These are phyloP conservation scores for Drosophila picticornis DNA, from an alignment of 2,888 invertebrate genomes.

Conservation along the genomic window DNA sequence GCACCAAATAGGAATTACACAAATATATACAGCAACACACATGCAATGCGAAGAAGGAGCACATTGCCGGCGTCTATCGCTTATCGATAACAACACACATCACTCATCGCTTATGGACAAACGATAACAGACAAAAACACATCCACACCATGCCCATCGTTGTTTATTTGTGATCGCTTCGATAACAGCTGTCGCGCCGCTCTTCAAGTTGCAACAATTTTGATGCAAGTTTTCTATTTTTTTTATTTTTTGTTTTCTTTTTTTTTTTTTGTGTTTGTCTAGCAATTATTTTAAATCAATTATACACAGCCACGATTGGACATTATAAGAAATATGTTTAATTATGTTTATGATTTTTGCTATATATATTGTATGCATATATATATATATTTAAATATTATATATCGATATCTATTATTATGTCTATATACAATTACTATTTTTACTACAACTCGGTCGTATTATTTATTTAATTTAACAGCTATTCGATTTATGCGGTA, in stretches of 20 bases:
- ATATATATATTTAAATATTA: constrained; percentile 11
- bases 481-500: background rate
- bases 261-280: constrained; percentile 16
- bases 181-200: background rate
- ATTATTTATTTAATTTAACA: constrained; percentile 10
- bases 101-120: background rate
- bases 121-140: background rate
- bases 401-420: constrained; percentile 9
- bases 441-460: constrained; percentile 10
- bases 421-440: constrained; percentile 18
- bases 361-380: constrained; percentile 1
- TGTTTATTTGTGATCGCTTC: background rate
- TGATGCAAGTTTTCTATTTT: constrained; percentile 12
- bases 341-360: constrained; percentile 20
- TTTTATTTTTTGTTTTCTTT: constrained; percentile 18
- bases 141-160: background rate
- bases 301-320: constrained; percentile 11
- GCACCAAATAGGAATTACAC: constrained; percentile 2
- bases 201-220: constrained; percentile 1
- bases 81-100: background rate
- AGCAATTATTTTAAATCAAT: constrained; percentile 37
- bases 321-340: constrained; percentile 26
- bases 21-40: background rate
- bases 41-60: background rate
- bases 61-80: constrained; percentile 15